These are phyloP conservation scores for Silurus aristotelis DNA, from an alignment of 2,797 vertebrate species.

Conservation along the genomic window DNA sequence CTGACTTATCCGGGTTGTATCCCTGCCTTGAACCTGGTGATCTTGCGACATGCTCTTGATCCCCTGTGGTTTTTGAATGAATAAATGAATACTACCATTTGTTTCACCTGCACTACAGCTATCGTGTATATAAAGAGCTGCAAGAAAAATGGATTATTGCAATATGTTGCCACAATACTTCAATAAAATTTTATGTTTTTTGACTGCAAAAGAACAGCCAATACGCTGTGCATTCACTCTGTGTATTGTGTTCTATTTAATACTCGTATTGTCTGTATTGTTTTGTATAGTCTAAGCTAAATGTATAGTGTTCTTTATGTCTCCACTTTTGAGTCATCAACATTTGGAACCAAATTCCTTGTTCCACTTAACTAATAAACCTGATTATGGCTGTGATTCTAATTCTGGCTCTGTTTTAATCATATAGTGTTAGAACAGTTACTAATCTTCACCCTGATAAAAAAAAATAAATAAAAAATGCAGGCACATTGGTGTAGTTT, in stretches of 20 bases:
- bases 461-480: neutral
- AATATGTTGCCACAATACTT: neutral
- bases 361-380: too few relatives aligned
- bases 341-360: too few relatives aligned
- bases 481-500: neutral
- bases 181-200: neutral
- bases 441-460: neutral
- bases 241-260: too few relatives aligned
- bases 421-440: neutral
- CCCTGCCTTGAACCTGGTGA: neutral
- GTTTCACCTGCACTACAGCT: neutral
- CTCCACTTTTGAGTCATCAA: too few relatives aligned
- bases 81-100: neutral
- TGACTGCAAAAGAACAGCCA: conserved; percentile 1
- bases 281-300: too few relatives aligned
- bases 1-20: neutral
- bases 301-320: too few relatives aligned
- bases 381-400: too few relatives aligned
- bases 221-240: neutral
- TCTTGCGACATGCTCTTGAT: neutral
- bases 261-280: too few relatives aligned
- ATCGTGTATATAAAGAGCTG: neutral
- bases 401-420: neutral
- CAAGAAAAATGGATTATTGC: neutral
- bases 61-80: neutral